Base-by-base conservation (phyloP, 2,888 invertebrate species). In the Hartigia nigra region DNA sequence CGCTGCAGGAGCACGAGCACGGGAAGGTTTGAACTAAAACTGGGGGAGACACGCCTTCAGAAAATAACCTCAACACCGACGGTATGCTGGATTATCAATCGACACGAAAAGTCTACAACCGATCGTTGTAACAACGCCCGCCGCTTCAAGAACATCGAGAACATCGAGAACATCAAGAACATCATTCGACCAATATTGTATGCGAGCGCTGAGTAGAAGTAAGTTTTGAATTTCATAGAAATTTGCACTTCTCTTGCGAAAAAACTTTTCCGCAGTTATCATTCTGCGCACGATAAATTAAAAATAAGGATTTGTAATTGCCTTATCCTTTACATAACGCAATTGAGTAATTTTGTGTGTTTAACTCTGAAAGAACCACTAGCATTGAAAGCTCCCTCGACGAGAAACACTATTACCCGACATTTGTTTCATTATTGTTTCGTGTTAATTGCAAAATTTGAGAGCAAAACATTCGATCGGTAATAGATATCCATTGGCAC, bases 331-430 rank as follows among this genome's bases (percentile, higher is more conserved):
- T 23, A 76, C 69, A 69, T 37, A 76, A 78, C 36, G 74, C 37
- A 74, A 39, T 79, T 79, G 37, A 79, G 78, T 76, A 79, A 78
- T 78, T 76, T 78, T 74, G 78, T 78, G 78, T 76, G 78, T 78
- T 76, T 74, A 76, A 74, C 78, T 78, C 74, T 11, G 69, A 78
- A 78, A 76, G 31, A 78, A 78, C 78, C 76, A 69, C 76, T 74
- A 78, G 78, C 76, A 76, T 74, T 76, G 74, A 32, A 78, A 76
- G 76, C 76, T 78, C 76, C n/a, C n/a, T n/a, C n/a, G n/a, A n/a
- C n/a, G n/a, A n/a, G n/a, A n/a, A n/a, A n/a, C n/a, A n/a, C n/a
- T n/a, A n/a, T n/a, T n/a, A n/a, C n/a, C n/a, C n/a, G n/a, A n/a
- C n/a, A n/a, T n/a, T n/a, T n/a, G n/a, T n/a, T n/a, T n/a, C n/a